Percentiles rank a stretch among this genome's conserved stretches.
phyloP scores from a whole-genome alignment of 1,140 invertebrate species.

The Lamellibrachia luymesi region DNA sequence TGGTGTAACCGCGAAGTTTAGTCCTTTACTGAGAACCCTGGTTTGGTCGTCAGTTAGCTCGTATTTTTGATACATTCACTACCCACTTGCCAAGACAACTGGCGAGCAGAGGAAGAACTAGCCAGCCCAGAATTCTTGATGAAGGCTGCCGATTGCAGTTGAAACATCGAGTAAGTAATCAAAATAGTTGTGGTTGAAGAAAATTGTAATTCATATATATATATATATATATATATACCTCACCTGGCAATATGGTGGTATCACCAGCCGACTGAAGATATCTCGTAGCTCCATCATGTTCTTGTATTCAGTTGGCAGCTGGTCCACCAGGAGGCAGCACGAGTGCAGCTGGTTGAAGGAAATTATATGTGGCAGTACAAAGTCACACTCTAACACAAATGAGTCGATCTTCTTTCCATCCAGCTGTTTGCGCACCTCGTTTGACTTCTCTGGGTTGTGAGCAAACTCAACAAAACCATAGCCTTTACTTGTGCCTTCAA shows the following conservation, averaged over 20 bases:
- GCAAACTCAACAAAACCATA: conserved; percentile 66
- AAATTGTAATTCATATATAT: no score
- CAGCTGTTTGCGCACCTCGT: conserved; percentile 58
- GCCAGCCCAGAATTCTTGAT: no score
- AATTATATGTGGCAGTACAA: conserved; percentile 38
- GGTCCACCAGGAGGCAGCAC: conserved; percentile 61
- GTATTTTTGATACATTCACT: no score
- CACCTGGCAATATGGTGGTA: conserved; percentile 66
- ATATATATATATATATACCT: conserved; percentile 6
- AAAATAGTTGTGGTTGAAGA: no score
- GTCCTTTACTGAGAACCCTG: no score
- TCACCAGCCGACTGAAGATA: conserved; percentile 60
- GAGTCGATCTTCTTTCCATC: conserved; percentile 58
- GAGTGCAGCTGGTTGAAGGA: conserved; percentile 26
- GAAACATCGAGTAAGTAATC: no score
- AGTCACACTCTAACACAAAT: conserved; percentile 61
- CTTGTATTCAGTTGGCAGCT: conserved; percentile 61
- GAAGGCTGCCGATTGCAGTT: no score
- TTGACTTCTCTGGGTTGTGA: conserved; percentile 47
- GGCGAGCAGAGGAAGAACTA: no score
- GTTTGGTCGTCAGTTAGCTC: no score
- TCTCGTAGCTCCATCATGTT: conserved; percentile 62
- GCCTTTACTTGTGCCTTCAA: conserved; percentile 59
- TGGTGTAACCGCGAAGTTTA: no score
- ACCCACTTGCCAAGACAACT: no score